Evolutionary conservation across 2,888 invertebrate genomes (phyloP).

Genomic region (Pseudococcus jackbeardsleyi): DNA sequence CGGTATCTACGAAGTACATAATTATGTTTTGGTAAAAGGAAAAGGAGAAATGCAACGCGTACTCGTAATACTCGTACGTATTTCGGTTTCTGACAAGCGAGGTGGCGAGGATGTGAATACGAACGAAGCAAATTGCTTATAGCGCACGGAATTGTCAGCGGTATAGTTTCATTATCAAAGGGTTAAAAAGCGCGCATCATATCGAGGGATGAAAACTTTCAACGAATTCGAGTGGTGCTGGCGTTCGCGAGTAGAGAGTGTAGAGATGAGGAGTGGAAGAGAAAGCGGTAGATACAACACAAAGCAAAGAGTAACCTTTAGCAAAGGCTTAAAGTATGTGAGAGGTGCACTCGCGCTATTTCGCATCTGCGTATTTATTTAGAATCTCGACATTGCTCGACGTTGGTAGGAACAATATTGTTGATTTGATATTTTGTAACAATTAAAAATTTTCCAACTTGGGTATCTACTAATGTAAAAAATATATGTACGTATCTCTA

Average conservation of each 20-base stretch:
- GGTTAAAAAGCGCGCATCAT: constrained; percentile 8
- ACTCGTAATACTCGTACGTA: no score
- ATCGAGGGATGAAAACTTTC: background rate
- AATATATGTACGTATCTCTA: no score
- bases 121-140: background rate
- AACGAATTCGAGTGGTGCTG: background rate
- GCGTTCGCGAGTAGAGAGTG: background rate
- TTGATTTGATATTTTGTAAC: background rate
- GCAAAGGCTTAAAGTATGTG: background rate
- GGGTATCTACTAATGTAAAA: no score
- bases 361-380: background rate
- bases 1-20: no score
- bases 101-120: background rate
- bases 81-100: no score
- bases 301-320: background rate
- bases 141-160: background rate
- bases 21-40: no score
- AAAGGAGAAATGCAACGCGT: no score
- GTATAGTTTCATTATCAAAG: constrained; percentile 23
- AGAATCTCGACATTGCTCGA: background rate
- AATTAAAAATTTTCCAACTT: background rate
- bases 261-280: background rate
- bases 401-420: background rate
- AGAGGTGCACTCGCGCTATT: background rate
- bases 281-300: background rate